Conservation (phyloP, 2,888 invertebrate genomes). For the Tinea pellionella region DNA sequence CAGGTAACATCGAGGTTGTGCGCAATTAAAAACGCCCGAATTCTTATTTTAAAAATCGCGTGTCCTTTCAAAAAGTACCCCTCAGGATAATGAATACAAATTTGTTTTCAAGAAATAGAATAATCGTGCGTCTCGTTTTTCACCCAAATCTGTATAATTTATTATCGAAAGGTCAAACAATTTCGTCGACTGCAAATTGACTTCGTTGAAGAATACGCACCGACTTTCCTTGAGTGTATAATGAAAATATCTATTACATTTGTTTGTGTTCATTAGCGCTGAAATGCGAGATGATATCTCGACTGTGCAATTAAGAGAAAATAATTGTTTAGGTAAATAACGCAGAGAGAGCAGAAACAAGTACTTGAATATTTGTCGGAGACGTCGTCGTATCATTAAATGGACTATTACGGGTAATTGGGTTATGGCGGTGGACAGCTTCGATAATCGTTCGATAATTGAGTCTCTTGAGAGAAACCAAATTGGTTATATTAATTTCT, state of each 20-base stretch:
- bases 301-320: slow-evolving; percentile 54
- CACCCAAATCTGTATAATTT: slow-evolving; percentile 13
- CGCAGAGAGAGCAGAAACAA: slow-evolving; percentile 6
- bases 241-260: slow-evolving; percentile 62
- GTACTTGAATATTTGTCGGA: slow-evolving; percentile 37
- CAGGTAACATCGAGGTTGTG: slow-evolving; percentile 26
- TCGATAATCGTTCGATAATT: slow-evolving; percentile 13
- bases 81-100: slow-evolving; percentile 15
- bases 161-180: slow-evolving; percentile 27
- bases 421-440: slow-evolving; percentile 34
- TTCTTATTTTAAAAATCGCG: background rate
- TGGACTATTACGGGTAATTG: slow-evolving; percentile 56
- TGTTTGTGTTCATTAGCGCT: slow-evolving; percentile 53
- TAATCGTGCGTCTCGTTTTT: slow-evolving; percentile 10
- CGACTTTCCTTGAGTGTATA: slow-evolving; percentile 20
- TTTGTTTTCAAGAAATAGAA: slow-evolving; percentile 13
- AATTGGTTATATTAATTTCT: slow-evolving; percentile 2
- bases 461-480: slow-evolving; percentile 2
- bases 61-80: background rate
- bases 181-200: slow-evolving; percentile 39
- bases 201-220: slow-evolving; percentile 20
- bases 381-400: slow-evolving; percentile 41
- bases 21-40: slow-evolving; percentile 16
- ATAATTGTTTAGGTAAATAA: slow-evolving; percentile 50
- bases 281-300: slow-evolving; percentile 41